Conservation (phyloP, 1,140 invertebrate species). For the Myzus persicae region DNA sequence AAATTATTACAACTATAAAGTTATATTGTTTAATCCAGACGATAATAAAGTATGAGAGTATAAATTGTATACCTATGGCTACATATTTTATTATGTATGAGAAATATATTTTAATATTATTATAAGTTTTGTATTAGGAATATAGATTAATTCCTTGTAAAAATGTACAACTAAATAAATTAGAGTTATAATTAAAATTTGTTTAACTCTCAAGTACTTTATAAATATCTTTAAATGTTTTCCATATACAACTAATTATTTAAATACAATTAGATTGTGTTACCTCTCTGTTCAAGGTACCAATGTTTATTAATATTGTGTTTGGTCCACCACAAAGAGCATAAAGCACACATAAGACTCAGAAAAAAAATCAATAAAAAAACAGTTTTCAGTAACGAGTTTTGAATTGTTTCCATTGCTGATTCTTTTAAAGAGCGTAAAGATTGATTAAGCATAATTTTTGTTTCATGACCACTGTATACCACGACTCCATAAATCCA, state of each 20-base stretch:
- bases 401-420: conserved; percentile 91
- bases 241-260: background rate
- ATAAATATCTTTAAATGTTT: background rate
- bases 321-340: conserved; percentile 84
- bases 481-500: conserved; percentile 93
- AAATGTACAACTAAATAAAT: too few relatives aligned
- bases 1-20: background rate
- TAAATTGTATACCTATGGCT: background rate
- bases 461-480: conserved; percentile 97
- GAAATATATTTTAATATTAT: too few relatives aligned
- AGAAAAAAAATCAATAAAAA: conserved; percentile 90
- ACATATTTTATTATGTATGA: background rate
- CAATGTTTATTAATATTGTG: conserved; percentile 73
- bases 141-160: too few relatives aligned
- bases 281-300: conserved; percentile 81
- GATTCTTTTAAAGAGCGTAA: conserved; percentile 89
- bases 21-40: background rate
- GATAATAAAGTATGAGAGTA: background rate
- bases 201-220: background rate
- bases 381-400: conserved; percentile 92
- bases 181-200: background rate
- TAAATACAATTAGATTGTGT: conserved; percentile 73
- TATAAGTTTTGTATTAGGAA: background rate
- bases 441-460: conserved; percentile 94
- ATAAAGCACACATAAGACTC: conserved; percentile 87